phyloP scores from a whole-genome alignment of 1,140 invertebrate species.

The Hyposmocoma kahamanoa region DNA sequence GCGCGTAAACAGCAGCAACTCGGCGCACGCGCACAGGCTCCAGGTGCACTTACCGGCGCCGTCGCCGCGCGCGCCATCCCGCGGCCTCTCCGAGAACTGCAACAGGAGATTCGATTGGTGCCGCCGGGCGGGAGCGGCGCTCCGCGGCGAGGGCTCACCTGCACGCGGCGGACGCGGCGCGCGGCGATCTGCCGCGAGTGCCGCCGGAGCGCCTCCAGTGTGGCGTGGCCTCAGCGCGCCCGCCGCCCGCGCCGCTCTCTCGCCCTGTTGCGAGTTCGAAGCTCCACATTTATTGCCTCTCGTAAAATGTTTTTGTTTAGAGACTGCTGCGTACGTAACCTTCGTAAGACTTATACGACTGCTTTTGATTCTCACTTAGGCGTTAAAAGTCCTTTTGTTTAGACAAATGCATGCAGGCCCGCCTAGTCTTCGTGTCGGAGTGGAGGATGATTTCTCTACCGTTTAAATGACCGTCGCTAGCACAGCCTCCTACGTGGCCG shows the following conservation, averaged over 20 bases:
- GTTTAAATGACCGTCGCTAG: not conserved
- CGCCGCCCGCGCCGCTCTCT: conserved; percentile 2
- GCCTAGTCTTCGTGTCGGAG: too few species aligned
- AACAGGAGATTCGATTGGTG: too few species aligned
- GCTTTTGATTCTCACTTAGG: not conserved
- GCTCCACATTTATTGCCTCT: conserved; percentile 30
- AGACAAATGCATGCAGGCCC: not conserved
- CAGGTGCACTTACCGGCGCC: conserved; percentile 43
- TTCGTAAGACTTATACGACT: conserved; percentile 14
- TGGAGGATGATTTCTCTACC: not conserved
- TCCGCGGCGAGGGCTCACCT: conserved; percentile 61
- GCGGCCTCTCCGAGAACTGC: conserved; percentile 52
- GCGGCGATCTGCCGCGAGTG: conserved; percentile 82
- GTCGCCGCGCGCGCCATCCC: conserved; percentile 43
- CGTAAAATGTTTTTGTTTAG: conserved; percentile 26
- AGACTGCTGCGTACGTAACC: conserved; percentile 7
- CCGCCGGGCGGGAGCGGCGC: not conserved
- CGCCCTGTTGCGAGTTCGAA: conserved; percentile 19
- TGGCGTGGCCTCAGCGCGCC: conserved; percentile 20
- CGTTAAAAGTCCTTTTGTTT: not conserved
- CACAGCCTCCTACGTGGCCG: not conserved
- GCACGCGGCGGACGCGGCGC: conserved; percentile 80
- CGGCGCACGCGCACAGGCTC: too few species aligned
- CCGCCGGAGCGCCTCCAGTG: conserved; percentile 80
- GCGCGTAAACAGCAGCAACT: conserved; percentile 9